These are phyloP conservation scores for Leptothorax acervorum DNA, from an alignment of 2,888 invertebrate species.

Conservation along the genomic window DNA sequence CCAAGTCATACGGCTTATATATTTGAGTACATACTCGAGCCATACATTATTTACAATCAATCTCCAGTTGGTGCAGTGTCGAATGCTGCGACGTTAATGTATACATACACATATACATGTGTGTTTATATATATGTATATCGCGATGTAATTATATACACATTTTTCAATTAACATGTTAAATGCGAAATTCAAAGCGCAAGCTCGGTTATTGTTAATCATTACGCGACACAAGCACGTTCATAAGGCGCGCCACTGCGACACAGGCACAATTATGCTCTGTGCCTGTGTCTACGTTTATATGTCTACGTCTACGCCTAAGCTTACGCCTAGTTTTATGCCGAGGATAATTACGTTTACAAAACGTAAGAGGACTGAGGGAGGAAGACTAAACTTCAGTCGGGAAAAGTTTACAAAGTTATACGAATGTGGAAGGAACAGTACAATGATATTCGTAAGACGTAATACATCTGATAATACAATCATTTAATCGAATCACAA, in stretches of 20 bases:
- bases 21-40: conserved; percentile 15
- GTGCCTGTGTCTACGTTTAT: not conserved
- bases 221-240: conserved; percentile 51
- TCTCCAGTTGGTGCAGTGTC: conserved; percentile 8
- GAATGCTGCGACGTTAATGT: conserved; percentile 14
- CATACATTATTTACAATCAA: conserved; percentile 50
- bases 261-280: not conserved
- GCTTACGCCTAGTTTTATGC: conserved; percentile 11
- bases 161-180: conserved; percentile 6
- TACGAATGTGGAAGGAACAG: conserved; percentile 61
- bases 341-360: conserved; percentile 47
- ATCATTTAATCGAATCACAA: conserved; percentile 13
- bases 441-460: not conserved
- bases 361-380: conserved; percentile 36
- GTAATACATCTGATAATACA: conserved; percentile 19
- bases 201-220: conserved; percentile 52
- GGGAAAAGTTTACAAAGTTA: conserved; percentile 53
- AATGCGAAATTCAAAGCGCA: conserved; percentile 49
- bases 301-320: not conserved
- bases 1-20: too few species aligned
- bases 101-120: not conserved
- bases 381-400: conserved; percentile 67
- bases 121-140: not conserved
- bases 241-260: not conserved
- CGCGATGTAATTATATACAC: conserved; percentile 5